Evolutionary conservation across 2,113 vertebrate genomes (phyloP), one percentile per base, ranked within the genome.

Genomic region (Lepus timidus): DNA sequence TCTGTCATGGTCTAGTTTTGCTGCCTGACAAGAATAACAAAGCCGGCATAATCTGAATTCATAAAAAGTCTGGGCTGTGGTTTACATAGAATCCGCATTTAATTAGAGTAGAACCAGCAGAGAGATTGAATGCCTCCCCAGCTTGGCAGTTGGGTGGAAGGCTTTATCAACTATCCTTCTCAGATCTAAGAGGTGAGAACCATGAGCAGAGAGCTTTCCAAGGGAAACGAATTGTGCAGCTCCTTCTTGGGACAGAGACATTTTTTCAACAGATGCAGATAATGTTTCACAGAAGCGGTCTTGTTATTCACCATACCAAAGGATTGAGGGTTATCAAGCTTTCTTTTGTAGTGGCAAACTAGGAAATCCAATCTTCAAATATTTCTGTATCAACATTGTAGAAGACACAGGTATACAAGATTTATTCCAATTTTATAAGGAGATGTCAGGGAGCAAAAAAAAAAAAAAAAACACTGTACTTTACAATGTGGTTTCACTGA

Each of bases 1-100:
- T 98, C 97, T 96, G 97, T 98, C 98, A 98, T 97, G 91, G 97
- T 98, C 98, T 98, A 97, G 97, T 98, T 99, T 98, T 98, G 96
- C 83, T 75, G 67, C 88, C 93, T 97, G 97, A 98, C 97, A 98
- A 98, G 98, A 98, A 97, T 97, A 98, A 98, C 91, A 95, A 98
- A 98, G 95, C 92, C 79, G 96, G 67, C 90, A 88, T 97, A 98
- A 97, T 98, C 97, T 96, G 96, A 98, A 98, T 98, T 98, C 96
- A 96, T 98, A 97, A 97, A 93, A 97, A 95, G 95, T 92, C 97
- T 97, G 90, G n/a, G 62, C 84, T 97, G 90, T 0, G 0, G 96
- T 97, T 98, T 97, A 95, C 95, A 97, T 96, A 97, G 96, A 96
- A 98, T 92, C 95, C 96, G 91, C 93, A 94, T 95, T 98, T 98